Evolutionary conservation across 1,140 invertebrate genomes (phyloP).

Genomic region (Leptoteleia sp.): DNA sequence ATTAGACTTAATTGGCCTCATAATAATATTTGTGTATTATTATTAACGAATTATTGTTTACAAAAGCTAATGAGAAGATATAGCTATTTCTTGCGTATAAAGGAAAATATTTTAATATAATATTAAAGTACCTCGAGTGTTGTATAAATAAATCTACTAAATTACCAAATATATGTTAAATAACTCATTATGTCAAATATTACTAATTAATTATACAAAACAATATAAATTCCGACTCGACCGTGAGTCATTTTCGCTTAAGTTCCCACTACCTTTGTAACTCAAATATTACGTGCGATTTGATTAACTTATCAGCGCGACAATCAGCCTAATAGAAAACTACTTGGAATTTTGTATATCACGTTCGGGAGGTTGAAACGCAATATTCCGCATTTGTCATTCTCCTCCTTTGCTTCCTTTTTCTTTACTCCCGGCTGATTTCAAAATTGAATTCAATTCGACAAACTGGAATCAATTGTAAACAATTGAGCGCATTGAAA

Average conservation of each 20-base stretch:
- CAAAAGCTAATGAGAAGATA: too few relatives aligned
- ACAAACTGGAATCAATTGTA: slow-evolving; percentile 34
- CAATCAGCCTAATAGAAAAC: slow-evolving; percentile 12
- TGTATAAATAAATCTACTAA: too few relatives aligned
- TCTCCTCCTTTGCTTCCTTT: slow-evolving; percentile 4
- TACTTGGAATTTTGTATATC: neutral
- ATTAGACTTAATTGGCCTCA: too few relatives aligned
- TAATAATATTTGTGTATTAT: too few relatives aligned
- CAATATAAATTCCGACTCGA: too few relatives aligned
- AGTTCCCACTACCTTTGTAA: slow-evolving; percentile 15
- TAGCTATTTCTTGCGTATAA: too few relatives aligned
- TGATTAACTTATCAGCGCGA: slow-evolving; percentile 20
- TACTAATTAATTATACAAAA: too few relatives aligned
- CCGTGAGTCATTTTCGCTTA: slow-evolving; percentile 6
- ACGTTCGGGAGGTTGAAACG: neutral
- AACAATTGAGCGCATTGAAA: slow-evolving; percentile 42
- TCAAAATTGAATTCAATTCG: slow-evolving; percentile 44
- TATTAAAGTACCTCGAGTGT: too few relatives aligned
- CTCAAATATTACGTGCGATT: slow-evolving; percentile 22
- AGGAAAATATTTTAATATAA: too few relatives aligned
- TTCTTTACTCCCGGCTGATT: slow-evolving; percentile 7
- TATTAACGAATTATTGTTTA: too few relatives aligned
- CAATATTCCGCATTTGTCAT: neutral
- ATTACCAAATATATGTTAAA: too few relatives aligned
- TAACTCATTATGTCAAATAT: too few relatives aligned